A percentile compares a stretch with the other conserved stretches of the same genome.
Conservation (phyloP, 2,113 vertebrate species). For the Dinomys branickii region DNA sequence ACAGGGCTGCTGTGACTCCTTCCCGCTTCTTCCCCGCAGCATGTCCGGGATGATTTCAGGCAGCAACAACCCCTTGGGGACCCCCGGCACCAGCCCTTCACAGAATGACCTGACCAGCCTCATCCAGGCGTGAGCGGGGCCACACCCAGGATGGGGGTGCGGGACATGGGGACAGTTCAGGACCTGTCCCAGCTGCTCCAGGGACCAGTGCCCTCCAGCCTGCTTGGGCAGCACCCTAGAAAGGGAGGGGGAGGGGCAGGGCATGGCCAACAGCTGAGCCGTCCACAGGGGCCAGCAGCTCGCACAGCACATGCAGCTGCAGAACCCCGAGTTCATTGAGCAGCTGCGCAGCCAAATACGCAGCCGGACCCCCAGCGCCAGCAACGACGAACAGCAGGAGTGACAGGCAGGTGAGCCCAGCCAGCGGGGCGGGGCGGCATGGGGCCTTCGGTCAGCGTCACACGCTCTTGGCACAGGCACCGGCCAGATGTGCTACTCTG, state of each 20-base stretch:
- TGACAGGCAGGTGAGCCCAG: constrained; percentile 59
- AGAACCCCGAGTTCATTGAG: constrained; percentile 97
- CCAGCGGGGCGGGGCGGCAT: background rate
- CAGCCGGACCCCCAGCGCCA: constrained; percentile 94
- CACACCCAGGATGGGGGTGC: background rate
- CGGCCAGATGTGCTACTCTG: too few relatives aligned
- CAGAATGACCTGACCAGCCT: constrained; percentile 94
- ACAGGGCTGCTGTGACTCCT: background rate
- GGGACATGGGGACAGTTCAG: background rate
- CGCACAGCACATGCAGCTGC: constrained; percentile 98
- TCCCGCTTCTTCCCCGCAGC: constrained; percentile 74
- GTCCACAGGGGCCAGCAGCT: constrained; percentile 95
- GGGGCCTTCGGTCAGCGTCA: background rate
- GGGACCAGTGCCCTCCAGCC: background rate
- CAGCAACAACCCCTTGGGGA: constrained; percentile 87
- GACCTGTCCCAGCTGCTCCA: fast-evolving
- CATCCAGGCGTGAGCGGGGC: constrained; percentile 95
- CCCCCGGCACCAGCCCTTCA: constrained; percentile 81
- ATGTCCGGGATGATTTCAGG: constrained; percentile 98
- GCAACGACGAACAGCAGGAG: constrained; percentile 93
- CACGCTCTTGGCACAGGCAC: too few relatives aligned
- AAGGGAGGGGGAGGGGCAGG: background rate
- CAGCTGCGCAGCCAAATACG: constrained; percentile 95
- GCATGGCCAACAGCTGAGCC: background rate
- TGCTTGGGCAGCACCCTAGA: background rate